Evolutionary conservation across 2,113 vertebrate genomes (phyloP), one percentile per base, ranked within the genome.

Genomic region (Pachyramphus minor): DNA sequence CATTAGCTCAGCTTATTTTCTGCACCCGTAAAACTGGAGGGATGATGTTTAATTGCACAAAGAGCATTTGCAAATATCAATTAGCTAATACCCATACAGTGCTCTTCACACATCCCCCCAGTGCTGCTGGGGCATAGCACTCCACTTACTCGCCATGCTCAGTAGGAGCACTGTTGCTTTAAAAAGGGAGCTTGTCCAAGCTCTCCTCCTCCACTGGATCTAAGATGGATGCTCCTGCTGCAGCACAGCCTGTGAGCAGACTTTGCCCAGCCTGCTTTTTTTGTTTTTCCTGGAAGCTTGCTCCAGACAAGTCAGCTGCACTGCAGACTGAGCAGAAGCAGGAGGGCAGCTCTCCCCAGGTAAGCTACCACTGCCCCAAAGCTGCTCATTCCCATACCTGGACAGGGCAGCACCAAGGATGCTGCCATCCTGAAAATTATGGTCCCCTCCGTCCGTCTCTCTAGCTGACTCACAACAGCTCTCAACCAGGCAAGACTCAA

Each of bases 211-310:
- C 96, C 89, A 94, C 95, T 85, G 81, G 82, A 95, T 96, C 91
- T 95, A 96, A 97, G 97, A 95, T 88, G 96, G 93, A 97, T 92
- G 93, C 88, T 84, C 95, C 96, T 96, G 96, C 93, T 95, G 96
- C 97, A 97, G 96, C 91, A 44, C 83, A 97, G 95, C 78, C 96
- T 93, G 73, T 92, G 39, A 98, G 80, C 98, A 98, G 97, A 89
- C 97, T 98, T 94, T 97, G 89, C 93, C 96, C 96, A 97, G 97
- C 95, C 91, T 98, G 97, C 94, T 97, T 94, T 96, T 97, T 98
- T 89, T 98, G 97, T 96, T 97, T 98, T 91, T 89, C 71, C 90
- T 98, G 98, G 97, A 98, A 97, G 89, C 97, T 96, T 82, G 82
- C 94, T 97, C 97, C 92, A 95, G 97, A 96, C 93, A 97, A 97